Evolutionary conservation across 2,113 vertebrate genomes (phyloP).

Genomic region (Prionailurus bengalensis): DNA sequence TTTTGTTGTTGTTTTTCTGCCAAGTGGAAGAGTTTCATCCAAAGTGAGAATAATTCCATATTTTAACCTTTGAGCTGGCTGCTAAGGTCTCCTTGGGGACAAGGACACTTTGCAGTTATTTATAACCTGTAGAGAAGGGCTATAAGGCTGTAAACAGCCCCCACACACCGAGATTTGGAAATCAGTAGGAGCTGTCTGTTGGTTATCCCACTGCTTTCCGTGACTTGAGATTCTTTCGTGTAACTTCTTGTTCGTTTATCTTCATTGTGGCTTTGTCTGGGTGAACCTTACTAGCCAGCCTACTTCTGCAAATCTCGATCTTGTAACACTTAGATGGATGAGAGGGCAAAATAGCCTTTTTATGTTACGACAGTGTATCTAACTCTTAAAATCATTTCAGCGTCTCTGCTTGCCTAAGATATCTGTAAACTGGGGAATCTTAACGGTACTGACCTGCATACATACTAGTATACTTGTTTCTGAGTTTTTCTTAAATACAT

Average conservation of each 20-base stretch:
- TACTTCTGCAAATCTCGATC: background rate
- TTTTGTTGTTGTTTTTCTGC: conserved; percentile 57
- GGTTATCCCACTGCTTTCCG: background rate
- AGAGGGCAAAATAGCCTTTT: conserved; percentile 14
- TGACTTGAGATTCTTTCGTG: background rate
- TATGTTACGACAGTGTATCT: background rate
- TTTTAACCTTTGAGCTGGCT: conserved; percentile 34
- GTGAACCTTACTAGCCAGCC: background rate
- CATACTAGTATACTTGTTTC: background rate
- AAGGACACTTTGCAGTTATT: conserved; percentile 72
- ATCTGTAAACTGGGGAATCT: conserved; percentile 6
- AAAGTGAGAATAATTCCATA: conserved; percentile 66
- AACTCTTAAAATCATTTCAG: background rate
- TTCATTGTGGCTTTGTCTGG: conserved; percentile 28
- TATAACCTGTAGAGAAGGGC: conserved; percentile 54
- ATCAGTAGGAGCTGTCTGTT: conserved; percentile 1
- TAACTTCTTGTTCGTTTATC: background rate
- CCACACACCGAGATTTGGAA: background rate
- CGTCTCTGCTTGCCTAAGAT: background rate
- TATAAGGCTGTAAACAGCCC: background rate
- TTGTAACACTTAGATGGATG: conserved; percentile 9
- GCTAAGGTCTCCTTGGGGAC: conserved; percentile 65
- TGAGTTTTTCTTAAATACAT: conserved; percentile 44
- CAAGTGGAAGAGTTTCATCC: conserved; percentile 62
- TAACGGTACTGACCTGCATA: background rate